Evolutionary conservation across 2,113 vertebrate genomes (phyloP).

Genomic region (Noctilio leporinus): DNA sequence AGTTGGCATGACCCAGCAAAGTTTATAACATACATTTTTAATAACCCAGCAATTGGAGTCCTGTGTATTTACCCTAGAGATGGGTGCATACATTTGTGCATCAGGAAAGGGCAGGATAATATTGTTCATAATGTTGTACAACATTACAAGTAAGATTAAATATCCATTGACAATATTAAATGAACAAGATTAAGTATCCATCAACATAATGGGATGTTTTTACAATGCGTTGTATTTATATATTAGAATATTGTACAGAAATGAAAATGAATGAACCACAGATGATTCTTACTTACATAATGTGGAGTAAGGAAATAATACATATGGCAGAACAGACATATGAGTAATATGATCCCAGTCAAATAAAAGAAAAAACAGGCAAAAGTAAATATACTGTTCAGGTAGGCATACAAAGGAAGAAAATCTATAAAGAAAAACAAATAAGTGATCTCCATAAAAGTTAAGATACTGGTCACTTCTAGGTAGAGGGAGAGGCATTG

Average conservation of each 20-base stretch:
- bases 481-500: accelerated
- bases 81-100: neutral
- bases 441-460: neutral
- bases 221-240: neutral
- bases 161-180: neutral
- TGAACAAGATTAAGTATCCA: neutral
- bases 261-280: neutral
- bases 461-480: neutral
- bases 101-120: neutral
- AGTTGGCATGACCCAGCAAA: neutral
- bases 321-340: too few species aligned
- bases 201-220: neutral
- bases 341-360: neutral
- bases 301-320: neutral
- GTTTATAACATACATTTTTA: neutral
- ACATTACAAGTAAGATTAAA: neutral
- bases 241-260: neutral
- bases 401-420: neutral
- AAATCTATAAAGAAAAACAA: neutral
- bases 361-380: neutral
- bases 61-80: neutral
- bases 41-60: neutral
- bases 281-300: neutral
- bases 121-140: neutral
- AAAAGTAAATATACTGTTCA: neutral